phyloP scores from a whole-genome alignment of 2,797 vertebrate genomes.

The Leptoclinus maculatus region DNA sequence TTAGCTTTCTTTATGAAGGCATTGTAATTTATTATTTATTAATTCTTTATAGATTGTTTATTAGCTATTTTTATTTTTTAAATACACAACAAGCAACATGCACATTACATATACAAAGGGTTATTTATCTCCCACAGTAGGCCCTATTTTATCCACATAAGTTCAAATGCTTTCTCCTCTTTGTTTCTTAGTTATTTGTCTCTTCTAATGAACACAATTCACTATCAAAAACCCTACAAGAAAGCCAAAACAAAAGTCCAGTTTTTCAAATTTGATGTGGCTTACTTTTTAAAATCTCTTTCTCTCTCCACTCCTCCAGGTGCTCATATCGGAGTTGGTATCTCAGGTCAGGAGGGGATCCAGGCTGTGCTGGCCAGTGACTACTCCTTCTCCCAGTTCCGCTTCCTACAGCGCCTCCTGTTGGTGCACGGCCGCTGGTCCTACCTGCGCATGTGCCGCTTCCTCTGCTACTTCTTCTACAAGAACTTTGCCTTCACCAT shows the following conservation, averaged over 20 bases:
- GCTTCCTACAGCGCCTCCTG: constrained; percentile 94
- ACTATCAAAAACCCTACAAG: neutral
- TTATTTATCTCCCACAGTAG: neutral
- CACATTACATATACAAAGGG: neutral
- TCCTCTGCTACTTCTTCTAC: constrained; percentile 99
- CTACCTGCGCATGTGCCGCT: constrained; percentile 97
- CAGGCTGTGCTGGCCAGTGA: constrained; percentile 94
- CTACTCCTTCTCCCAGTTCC: constrained; percentile 97
- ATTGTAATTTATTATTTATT: neutral
- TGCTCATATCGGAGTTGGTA: constrained; percentile 95
- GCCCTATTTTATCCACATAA: neutral
- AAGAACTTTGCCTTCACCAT: constrained; percentile 99
- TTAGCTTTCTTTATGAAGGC: too few relatives aligned
- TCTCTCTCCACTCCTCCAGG: constrained; percentile 73
- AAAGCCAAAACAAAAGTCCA: neutral
- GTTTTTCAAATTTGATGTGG: neutral
- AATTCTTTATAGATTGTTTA: neutral
- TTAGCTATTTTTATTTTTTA: neutral
- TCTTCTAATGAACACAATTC: neutral
- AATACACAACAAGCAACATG: too few relatives aligned
- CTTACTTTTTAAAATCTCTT: neutral
- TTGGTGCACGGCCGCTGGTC: constrained; percentile 97
- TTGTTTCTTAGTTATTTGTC: neutral
- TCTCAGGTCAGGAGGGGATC: constrained; percentile 96
- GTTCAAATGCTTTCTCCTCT: neutral